A percentile compares a stretch with the other conserved stretches of the same genome.
Evolutionary conservation across 1,140 invertebrate genomes (phyloP).

Genomic region (Rhysida immarginata): DNA sequence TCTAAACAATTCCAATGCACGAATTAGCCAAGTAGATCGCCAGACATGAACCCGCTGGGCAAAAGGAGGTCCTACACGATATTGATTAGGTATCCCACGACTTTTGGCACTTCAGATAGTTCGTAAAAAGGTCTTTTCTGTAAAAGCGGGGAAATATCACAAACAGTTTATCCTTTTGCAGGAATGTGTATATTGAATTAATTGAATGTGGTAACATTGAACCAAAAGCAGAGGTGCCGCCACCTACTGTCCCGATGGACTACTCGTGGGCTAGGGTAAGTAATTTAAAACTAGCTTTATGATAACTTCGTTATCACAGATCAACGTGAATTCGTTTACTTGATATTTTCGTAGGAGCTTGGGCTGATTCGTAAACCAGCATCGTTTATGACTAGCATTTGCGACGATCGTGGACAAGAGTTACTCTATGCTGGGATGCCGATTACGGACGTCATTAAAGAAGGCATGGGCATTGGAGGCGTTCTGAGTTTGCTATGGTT

Average conservation of each 20-base stretch:
- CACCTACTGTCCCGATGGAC: conserved; percentile 98
- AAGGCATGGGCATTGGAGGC: conserved; percentile 85
- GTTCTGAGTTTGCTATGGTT: conserved; percentile 97
- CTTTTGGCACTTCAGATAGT: no score
- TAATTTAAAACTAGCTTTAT: no score
- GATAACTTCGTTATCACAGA: background rate
- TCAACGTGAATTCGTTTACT: conserved; percentile 2
- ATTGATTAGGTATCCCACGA: no score
- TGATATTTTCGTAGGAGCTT: conserved; percentile 50
- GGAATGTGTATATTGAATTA: conserved; percentile 56
- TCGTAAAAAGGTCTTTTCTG: no score
- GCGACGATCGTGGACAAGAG: conserved; percentile 97
- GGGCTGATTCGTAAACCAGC: conserved; percentile 97
- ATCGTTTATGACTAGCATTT: conserved; percentile 98
- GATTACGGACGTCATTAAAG: conserved; percentile 72
- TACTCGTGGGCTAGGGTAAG: conserved; percentile 90
- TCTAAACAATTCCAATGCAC: no score
- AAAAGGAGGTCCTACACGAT: no score
- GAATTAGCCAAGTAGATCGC: no score
- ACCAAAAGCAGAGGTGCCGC: conserved; percentile 77
- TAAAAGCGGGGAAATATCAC: no score
- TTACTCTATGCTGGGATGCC: conserved; percentile 96
- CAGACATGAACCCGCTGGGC: no score
- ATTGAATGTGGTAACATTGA: conserved; percentile 69
- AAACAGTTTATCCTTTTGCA: no score